Evolutionary conservation across 2,888 invertebrate species (phyloP), one percentile per base, ranked within the genome.

Genomic region (Galeopsomyia nigrocyanea): DNA sequence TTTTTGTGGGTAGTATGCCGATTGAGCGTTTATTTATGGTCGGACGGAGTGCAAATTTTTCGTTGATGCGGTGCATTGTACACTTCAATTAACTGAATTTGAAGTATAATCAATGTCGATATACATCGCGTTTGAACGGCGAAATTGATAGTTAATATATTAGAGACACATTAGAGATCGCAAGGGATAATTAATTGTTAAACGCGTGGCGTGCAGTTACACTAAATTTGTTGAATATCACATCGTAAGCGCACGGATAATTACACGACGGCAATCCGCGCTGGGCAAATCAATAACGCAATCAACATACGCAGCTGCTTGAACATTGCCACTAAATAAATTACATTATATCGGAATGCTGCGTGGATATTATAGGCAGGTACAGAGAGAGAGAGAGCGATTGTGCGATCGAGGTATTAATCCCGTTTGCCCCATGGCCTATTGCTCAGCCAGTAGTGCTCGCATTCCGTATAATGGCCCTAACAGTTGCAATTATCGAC

Each of bases 401-500:
- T 10, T 39, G 13, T 3, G 39, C 7, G 68, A 68, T 68, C 61
- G 31, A 31, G 56, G 51, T 57, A 39, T 61, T 56, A 65, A 69
- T 73, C 65, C 65, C 17, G 39, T 58, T 19, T 50, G 56, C 51
- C 49, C 51, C 49, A 68, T 62, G 57, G 50, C 73, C 69, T 66
- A 73, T 66, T 73, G 65, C 57, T 47, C 13, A 13, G 39, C 26
- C 5, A 39, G 5, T 39, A 7, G n/a, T n/a, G n/a, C n/a, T 51
- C 57, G 39, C 69, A 56, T 57, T 51, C 66, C 60, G 62, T 65
- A n/a, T n/a, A 68, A 68, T 65, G 68, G 61, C 57, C 63, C 63
- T 69, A 69, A 61, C 65, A 61, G 64, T 56, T 46, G 65, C 68
- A 73, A 73, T 73, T 73, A 73, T 65, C 68, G 68, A 58, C 26